Base-by-base conservation (phyloP, 1,140 invertebrate genomes). In the Drosophila bocqueti region DNA sequence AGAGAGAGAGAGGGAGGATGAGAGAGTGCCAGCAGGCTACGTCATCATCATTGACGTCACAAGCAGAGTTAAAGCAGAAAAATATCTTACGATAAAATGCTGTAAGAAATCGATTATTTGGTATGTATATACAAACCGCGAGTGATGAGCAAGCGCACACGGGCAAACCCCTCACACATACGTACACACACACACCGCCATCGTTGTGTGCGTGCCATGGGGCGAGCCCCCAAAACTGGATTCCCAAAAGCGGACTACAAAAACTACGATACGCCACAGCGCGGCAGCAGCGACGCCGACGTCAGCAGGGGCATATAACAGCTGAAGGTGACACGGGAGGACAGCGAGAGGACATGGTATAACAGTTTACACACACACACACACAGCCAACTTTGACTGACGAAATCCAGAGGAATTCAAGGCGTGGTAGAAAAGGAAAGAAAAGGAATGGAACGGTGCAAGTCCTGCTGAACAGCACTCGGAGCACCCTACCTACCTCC, bases 211-310 rank as follows among this genome's bases (percentile, higher is more conserved):
- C 43, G 43, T 81, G 58, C 46, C 54, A 63, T 76, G 79, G 81
- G 86, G 86, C 86, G 86, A 90, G 82, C 85, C 85, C 85, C 85
- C 86, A 90, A 90, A 90, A 90, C 86, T 90, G 79, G 86, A 79
- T 82, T 82, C 67, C 72, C 67, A 79, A 82, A 72, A 52, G 65
- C 50, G 63, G 26, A 54, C 72, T 60, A 60, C 58, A 60, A 78
- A 58, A 43, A 38, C 16, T 38, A 29, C 47, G 34, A 29, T 16
- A 31, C 49, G 43, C 24, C 49, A 42, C 34, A 62, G 54, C 59
- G 49, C 24, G 11, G 54, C 31, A 42, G 21, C 24, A 42, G 55
- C 42, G 42, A 10, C 29, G 42, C 21, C 49, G 40, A 42, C 64
- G 45, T 18, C 40, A 36, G 29, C 15, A 29, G 38, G 21, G 16